phyloP scores from a whole-genome alignment of 1,140 invertebrate genomes.

The Nomia melanderi region DNA sequence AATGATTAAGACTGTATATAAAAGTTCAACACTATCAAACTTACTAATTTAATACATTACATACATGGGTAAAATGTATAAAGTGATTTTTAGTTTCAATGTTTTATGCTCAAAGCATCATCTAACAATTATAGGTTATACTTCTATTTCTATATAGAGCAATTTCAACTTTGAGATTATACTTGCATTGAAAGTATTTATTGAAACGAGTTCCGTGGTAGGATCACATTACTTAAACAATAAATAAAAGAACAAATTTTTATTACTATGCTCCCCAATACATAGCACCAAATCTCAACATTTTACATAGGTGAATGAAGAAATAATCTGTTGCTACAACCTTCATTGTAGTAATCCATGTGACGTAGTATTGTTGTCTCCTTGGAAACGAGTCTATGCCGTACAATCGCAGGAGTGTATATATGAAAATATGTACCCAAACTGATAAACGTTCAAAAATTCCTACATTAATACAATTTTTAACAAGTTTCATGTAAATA shows the following conservation, averaged over 20 bases:
- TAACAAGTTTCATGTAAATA: not conserved
- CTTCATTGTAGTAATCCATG: slow-evolving; percentile 48
- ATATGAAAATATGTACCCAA: not conserved
- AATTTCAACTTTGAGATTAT: not conserved
- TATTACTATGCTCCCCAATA: slow-evolving; percentile 1
- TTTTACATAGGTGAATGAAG: slow-evolving; percentile 18
- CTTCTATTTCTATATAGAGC: not conserved
- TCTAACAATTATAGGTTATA: slow-evolving; percentile 34
- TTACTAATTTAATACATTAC: not conserved
- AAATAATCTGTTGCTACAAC: slow-evolving; percentile 36
- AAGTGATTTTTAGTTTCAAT: not conserved
- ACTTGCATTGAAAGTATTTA: not conserved
- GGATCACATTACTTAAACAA: slow-evolving; percentile 8
- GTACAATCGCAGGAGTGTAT: slow-evolving; percentile 27
- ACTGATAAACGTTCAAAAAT: not conserved
- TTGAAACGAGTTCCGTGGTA: not conserved
- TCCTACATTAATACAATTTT: not conserved
- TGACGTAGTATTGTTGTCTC: slow-evolving; percentile 52
- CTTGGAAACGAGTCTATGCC: slow-evolving; percentile 55
- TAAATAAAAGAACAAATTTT: slow-evolving; percentile 23
- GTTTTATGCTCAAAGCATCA: not conserved
- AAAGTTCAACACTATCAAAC: not conserved
- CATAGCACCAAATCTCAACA: slow-evolving; percentile 1
- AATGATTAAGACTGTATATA: not conserved
- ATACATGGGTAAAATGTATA: not conserved